Evolutionary conservation across 2,888 invertebrate genomes (phyloP).

Genomic region (Malachius bipustulatus): DNA sequence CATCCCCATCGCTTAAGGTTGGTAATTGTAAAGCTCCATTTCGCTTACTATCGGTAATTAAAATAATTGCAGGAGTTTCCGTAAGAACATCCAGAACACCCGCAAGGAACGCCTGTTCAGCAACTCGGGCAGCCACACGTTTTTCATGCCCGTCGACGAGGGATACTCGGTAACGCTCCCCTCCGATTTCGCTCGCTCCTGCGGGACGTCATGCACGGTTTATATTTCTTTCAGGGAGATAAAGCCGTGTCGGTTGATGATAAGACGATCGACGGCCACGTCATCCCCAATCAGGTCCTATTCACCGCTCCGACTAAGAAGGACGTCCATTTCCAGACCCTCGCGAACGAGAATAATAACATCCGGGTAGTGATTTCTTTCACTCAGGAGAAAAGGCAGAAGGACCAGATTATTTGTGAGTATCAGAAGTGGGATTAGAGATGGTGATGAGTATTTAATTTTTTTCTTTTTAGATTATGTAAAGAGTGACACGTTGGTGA

Average conservation of each 20-base stretch:
- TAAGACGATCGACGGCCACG: constrained; percentile 81
- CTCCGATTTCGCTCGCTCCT: not conserved
- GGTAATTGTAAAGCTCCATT: not conserved
- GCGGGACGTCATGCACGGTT: constrained; percentile 4
- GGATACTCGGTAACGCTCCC: constrained; percentile 65
- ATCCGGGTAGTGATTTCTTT: constrained; percentile 74
- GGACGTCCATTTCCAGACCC: constrained; percentile 61
- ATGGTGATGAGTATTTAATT: not conserved
- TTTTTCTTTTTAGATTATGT: constrained; percentile 55
- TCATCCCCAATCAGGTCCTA: constrained; percentile 74
- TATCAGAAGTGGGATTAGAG: not conserved
- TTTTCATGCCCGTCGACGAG: constrained; percentile 83
- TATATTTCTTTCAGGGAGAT: constrained; percentile 24
- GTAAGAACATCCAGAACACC: constrained; percentile 60
- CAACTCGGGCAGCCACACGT: constrained; percentile 71
- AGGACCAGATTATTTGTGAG: constrained; percentile 43
- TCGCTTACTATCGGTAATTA: constrained; percentile 6
- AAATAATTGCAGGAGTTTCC: constrained; percentile 49
- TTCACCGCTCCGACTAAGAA: constrained; percentile 74
- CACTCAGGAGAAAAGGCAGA: constrained; percentile 57
- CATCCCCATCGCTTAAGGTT: constrained; percentile 63
- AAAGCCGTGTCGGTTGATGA: constrained; percentile 57
- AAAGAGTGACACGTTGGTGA: constrained; percentile 70
- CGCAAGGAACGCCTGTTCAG: constrained; percentile 65
- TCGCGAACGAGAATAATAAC: constrained; percentile 74